phyloP scores from a whole-genome alignment of 2,797 vertebrate genomes.

The Chelon auratus region DNA sequence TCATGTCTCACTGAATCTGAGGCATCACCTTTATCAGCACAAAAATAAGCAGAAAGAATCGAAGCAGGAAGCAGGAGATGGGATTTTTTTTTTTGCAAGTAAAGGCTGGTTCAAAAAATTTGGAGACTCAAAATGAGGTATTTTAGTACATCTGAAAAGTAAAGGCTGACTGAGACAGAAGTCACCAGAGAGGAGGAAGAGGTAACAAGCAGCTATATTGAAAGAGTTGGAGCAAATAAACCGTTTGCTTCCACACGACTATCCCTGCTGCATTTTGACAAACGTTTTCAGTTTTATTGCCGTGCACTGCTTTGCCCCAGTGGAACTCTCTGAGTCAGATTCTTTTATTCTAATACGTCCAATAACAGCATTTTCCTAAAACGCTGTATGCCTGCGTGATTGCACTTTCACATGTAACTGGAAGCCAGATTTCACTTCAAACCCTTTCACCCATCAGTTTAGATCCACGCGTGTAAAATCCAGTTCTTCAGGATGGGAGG shows the following conservation, averaged over 20 bases:
- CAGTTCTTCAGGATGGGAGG: too few relatives aligned
- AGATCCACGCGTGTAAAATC: not conserved
- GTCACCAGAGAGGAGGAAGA: not conserved
- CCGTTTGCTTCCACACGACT: conserved; percentile 3
- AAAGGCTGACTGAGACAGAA: not conserved
- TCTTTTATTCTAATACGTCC: not conserved
- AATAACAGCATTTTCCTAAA: not conserved
- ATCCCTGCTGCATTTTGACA: conserved; percentile 4
- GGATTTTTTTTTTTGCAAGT: not conserved
- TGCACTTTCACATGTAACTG: not conserved
- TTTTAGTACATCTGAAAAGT: conserved; percentile 8
- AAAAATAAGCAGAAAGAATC: conserved; percentile 18
- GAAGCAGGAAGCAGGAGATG: conserved; percentile 12
- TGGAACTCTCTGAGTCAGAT: not conserved
- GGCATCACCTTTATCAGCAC: conserved; percentile 32
- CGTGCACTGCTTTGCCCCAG: not conserved
- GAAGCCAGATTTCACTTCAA: not conserved
- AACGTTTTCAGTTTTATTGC: conserved; percentile 4
- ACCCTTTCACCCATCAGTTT: not conserved
- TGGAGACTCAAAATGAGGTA: not conserved
- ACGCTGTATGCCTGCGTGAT: not conserved
- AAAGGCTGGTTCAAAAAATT: not conserved
- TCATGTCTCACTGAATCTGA: conserved; percentile 19
- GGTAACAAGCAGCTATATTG: not conserved
- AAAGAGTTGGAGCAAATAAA: not conserved